Evolutionary conservation across 92 coral and sea anemone genomes (phyloP).

Genomic region (Porites evermanni): DNA sequence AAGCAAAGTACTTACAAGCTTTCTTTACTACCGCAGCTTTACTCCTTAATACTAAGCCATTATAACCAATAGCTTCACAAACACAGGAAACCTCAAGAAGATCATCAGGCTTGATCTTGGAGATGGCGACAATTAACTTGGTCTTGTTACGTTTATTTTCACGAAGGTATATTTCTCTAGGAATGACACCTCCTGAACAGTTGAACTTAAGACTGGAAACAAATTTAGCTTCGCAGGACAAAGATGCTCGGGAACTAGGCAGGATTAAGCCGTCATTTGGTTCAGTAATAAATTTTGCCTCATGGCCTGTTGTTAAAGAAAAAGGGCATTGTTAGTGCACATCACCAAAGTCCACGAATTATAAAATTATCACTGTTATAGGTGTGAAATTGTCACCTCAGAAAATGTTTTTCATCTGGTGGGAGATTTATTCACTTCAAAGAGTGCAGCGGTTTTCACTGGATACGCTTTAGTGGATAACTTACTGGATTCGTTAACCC

Average conservation of each 20-base stretch:
- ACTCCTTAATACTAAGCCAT: constrained; percentile 8
- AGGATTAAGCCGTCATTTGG: background rate
- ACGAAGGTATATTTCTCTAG: background rate
- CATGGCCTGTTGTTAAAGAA: background rate
- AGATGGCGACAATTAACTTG: background rate
- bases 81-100: constrained; percentile 8
- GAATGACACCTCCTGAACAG: constrained; percentile 25
- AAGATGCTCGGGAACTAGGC: background rate
- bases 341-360: no score
- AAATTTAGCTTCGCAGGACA: constrained; percentile 29
- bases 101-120: background rate
- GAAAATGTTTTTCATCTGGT: no score
- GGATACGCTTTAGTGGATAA: no score
- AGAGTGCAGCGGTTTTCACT: no score
- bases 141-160: background rate
- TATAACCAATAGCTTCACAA: constrained; percentile 23
- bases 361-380: no score
- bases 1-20: constrained; percentile 26
- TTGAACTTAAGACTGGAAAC: constrained; percentile 21
- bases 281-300: background rate
- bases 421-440: no score
- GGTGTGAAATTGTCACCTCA: no score
- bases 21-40: background rate
- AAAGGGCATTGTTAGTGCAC: no score
- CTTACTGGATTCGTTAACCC: no score